Percentiles rank a stretch among this genome's conserved stretches.
Conservation (phyloP, 1,140 invertebrate genomes). For the Orchesella cincta region DNA sequence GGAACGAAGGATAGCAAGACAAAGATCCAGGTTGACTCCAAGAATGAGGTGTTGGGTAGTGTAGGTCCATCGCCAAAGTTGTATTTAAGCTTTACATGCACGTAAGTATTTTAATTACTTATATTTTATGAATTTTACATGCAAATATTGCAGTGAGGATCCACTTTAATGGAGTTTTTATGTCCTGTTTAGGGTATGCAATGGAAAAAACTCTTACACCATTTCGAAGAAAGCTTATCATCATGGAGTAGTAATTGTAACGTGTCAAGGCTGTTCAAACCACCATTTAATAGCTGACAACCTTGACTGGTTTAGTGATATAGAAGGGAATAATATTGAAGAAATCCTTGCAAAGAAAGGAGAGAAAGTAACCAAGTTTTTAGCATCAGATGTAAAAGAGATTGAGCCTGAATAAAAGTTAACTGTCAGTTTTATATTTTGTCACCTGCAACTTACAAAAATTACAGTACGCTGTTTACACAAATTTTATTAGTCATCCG, state of each 20-base stretch:
- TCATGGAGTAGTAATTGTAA: slow-evolving; percentile 61
- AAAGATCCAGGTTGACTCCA: background rate
- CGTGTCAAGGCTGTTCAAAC: slow-evolving; percentile 59
- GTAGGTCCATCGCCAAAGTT: slow-evolving; percentile 24
- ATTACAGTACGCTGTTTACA: background rate
- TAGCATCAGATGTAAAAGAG: slow-evolving; percentile 38
- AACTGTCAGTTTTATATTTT: background rate
- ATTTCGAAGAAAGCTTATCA: slow-evolving; percentile 61
- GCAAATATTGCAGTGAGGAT: no score
- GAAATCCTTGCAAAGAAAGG: slow-evolving; percentile 60
- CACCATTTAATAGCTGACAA: slow-evolving; percentile 63
- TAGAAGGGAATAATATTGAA: slow-evolving; percentile 61
- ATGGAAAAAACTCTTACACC: slow-evolving; percentile 53
- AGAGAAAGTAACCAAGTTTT: slow-evolving; percentile 55
- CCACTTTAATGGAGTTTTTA: background rate
- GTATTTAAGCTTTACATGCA: slow-evolving; percentile 48
- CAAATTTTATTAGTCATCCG: background rate
- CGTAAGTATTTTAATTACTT: slow-evolving; percentile 38
- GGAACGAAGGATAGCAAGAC: background rate
- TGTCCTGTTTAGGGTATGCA: slow-evolving; percentile 44
- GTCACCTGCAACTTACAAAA: background rate
- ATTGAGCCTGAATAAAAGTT: slow-evolving; percentile 33
- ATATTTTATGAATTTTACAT: no score
- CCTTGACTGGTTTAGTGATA: slow-evolving; percentile 61
- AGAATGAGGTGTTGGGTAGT: background rate